Conservation (phyloP, 1,140 invertebrate species). For the Penaeus indicus region DNA sequence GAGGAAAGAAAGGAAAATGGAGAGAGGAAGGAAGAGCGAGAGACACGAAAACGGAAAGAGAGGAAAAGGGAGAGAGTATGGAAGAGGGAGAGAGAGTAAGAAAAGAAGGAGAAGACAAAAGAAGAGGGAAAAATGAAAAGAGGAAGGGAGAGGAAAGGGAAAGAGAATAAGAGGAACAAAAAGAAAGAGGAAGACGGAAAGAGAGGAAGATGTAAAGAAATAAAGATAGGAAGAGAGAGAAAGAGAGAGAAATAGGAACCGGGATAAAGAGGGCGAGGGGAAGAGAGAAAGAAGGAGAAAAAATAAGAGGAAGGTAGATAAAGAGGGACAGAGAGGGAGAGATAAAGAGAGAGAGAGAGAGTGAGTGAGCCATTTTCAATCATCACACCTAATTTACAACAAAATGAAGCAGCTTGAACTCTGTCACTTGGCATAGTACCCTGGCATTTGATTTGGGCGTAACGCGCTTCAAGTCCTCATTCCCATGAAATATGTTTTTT, state of each 20-base stretch:
- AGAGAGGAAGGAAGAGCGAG: too few species aligned
- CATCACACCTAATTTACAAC: too few species aligned
- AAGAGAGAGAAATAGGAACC: neutral
- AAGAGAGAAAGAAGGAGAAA: neutral
- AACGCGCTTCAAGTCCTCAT: too few species aligned
- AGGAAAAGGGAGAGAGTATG: neutral
- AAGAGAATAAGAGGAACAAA: neutral
- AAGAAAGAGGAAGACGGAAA: too few species aligned
- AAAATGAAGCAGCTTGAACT: too few species aligned
- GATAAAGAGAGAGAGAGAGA: neutral
- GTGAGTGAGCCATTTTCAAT: neutral
- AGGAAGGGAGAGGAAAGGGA: neutral
- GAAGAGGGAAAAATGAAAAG: too few species aligned
- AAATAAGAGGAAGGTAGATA: slow-evolving; percentile 1
- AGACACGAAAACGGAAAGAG: neutral
- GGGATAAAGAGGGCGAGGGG: neutral
- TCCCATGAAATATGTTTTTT: too few species aligned
- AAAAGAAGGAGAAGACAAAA: neutral
- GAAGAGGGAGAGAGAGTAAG: slow-evolving; percentile 20
- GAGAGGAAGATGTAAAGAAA: too few species aligned
- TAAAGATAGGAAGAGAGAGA: neutral
- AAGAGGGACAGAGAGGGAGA: neutral
- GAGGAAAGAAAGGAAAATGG: too few species aligned
- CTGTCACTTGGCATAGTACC: too few species aligned
- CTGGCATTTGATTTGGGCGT: too few species aligned